Evolutionary conservation across 2,797 vertebrate species (phyloP).

Genomic region (Pangasius larnaudii): DNA sequence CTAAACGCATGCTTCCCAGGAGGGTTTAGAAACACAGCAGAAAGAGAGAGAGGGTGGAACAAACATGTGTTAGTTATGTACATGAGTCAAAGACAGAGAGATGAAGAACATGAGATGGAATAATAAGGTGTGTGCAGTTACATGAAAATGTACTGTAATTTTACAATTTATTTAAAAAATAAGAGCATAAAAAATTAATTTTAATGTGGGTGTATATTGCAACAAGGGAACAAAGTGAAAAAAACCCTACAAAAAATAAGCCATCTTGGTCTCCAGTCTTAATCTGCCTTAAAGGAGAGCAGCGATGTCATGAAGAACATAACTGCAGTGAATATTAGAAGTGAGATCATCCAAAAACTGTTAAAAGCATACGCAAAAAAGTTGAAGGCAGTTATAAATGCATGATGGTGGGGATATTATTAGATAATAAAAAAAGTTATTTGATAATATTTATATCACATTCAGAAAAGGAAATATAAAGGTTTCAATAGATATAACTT

Average conservation of each 20-base stretch:
- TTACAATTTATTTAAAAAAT: not conserved
- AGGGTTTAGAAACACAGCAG: conserved; percentile 13
- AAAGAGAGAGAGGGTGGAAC: conserved; percentile 21
- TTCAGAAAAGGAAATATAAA: not conserved
- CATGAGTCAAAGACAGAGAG: not conserved
- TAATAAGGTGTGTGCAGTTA: not conserved
- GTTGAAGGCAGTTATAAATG: not conserved
- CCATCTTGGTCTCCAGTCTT: not conserved
- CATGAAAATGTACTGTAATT: not conserved
- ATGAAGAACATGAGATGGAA: not conserved
- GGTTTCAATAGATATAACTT: not conserved
- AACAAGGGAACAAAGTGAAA: too few species aligned
- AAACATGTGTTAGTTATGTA: conserved; percentile 26
- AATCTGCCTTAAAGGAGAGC: not conserved
- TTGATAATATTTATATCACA: not conserved
- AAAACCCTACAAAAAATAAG: not conserved
- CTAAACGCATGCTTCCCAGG: conserved; percentile 32
- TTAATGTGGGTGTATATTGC: not conserved
- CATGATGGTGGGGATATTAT: not conserved
- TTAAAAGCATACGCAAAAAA: not conserved
- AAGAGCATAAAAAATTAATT: too few species aligned
- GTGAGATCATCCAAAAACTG: not conserved
- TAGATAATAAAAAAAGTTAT: not conserved
- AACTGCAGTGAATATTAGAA: not conserved
- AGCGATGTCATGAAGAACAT: not conserved